Evolutionary conservation across 2,888 invertebrate species (phyloP).

Genomic region (Heliconius ethilla): DNA sequence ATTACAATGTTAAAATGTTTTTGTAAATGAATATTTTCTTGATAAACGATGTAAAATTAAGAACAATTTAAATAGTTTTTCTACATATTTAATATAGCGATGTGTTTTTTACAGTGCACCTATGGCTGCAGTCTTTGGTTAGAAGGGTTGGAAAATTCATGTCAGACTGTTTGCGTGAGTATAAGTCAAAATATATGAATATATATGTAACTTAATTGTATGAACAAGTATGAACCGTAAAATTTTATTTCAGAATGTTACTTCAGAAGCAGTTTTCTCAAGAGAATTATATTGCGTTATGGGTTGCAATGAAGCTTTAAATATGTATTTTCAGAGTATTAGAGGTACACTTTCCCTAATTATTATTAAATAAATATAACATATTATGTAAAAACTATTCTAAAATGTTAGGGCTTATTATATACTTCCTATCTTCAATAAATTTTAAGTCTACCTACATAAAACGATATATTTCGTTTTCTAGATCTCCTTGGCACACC

Average conservation of each 20-base stretch:
- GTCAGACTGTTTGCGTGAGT: conserved; percentile 93
- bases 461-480: neutral
- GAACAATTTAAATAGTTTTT: neutral
- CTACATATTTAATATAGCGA: neutral
- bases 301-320: conserved; percentile 91
- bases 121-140: conserved; percentile 91
- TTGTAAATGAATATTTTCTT: neutral
- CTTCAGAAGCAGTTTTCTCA: conserved; percentile 85
- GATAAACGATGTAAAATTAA: neutral
- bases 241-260: conserved; percentile 83
- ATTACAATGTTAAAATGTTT: neutral
- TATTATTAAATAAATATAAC: neutral
- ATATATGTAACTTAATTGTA: neutral
- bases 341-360: conserved; percentile 76
- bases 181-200: neutral
- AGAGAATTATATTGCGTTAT: conserved; percentile 89
- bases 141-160: conserved; percentile 87
- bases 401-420: neutral
- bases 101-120: conserved; percentile 85
- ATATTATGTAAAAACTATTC: neutral
- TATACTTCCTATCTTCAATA: neutral
- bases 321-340: conserved; percentile 87
- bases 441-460: neutral
- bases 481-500: conserved; percentile 85
- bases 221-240: neutral